Evolutionary conservation across 53 echinoderm and acorn worm genomes (phyloP).

Genomic region (Mesocentrotus franciscanus): DNA sequence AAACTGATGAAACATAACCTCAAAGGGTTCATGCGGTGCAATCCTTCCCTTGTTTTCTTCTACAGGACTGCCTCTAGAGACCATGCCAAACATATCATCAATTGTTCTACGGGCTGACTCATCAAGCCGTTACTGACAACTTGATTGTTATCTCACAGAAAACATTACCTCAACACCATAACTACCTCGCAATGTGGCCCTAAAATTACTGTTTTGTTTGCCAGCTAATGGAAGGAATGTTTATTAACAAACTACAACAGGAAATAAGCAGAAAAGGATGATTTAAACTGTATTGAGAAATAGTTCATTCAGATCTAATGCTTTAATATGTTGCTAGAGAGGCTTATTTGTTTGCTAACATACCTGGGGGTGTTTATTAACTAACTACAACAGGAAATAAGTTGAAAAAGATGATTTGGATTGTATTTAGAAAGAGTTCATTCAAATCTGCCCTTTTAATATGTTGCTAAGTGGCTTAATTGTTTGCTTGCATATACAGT

Average conservation of each 20-base stretch:
- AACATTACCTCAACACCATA: not conserved
- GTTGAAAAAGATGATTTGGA: too few species aligned
- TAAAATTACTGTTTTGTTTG: not conserved
- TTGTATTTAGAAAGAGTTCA: too few species aligned
- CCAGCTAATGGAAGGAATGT: too few species aligned
- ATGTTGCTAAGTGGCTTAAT: too few species aligned
- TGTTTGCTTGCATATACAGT: too few species aligned
- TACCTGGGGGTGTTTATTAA: not conserved
- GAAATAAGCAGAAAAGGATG: too few species aligned
- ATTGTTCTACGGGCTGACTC: not conserved
- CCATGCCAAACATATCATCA: not conserved
- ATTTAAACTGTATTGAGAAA: too few species aligned
- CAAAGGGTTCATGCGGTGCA: not conserved
- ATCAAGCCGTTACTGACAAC: not conserved
- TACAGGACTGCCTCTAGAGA: not conserved
- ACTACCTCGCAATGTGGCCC: not conserved
- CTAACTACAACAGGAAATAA: not conserved
- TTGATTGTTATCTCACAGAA: not conserved
- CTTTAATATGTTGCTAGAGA: too few species aligned
- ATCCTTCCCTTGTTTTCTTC: not conserved
- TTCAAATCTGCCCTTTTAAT: too few species aligned
- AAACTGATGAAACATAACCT: not conserved
- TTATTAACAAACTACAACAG: too few species aligned
- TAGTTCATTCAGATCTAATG: too few species aligned
- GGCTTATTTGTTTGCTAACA: not conserved